Percentiles rank a stretch among this genome's conserved stretches.
Evolutionary conservation across 2,797 vertebrate species (phyloP).

Genomic region (Naso thynnoides): DNA sequence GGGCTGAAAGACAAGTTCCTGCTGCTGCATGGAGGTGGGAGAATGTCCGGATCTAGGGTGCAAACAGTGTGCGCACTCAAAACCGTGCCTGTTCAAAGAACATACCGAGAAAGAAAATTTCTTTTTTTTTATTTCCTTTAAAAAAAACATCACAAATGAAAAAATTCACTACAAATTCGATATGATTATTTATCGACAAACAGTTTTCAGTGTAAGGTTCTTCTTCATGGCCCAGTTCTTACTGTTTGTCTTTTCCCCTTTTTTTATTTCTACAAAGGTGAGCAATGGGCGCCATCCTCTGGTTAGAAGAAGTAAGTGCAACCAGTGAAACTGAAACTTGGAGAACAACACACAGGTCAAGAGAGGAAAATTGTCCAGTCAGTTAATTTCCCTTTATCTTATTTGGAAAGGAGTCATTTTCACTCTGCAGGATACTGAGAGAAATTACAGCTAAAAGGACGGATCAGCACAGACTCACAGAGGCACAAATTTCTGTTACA

Average conservation of each 20-base stretch:
- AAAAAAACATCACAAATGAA: not conserved
- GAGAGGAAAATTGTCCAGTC: not conserved
- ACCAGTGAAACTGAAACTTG: not conserved
- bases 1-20: conserved; percentile 17
- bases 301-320: conserved; percentile 49
- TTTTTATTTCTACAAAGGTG: not conserved
- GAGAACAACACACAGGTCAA: too few species aligned
- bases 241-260: not conserved
- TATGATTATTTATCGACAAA: not conserved
- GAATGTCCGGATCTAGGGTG: not conserved
- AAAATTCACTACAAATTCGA: not conserved
- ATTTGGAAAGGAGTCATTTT: not conserved
- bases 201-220: not conserved
- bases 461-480: not conserved
- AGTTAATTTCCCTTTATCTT: not conserved
- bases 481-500: not conserved
- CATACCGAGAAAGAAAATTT: not conserved
- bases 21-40: conserved; percentile 7
- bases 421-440: not conserved
- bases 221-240: not conserved
- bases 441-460: not conserved
- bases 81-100: conserved; percentile 4
- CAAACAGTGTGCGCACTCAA: not conserved
- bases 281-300: conserved; percentile 51
- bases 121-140: too few species aligned